These are phyloP conservation scores for Rhinopomastus cyanomelas DNA, from an alignment of 2,113 vertebrate genomes.

Conservation along the genomic window DNA sequence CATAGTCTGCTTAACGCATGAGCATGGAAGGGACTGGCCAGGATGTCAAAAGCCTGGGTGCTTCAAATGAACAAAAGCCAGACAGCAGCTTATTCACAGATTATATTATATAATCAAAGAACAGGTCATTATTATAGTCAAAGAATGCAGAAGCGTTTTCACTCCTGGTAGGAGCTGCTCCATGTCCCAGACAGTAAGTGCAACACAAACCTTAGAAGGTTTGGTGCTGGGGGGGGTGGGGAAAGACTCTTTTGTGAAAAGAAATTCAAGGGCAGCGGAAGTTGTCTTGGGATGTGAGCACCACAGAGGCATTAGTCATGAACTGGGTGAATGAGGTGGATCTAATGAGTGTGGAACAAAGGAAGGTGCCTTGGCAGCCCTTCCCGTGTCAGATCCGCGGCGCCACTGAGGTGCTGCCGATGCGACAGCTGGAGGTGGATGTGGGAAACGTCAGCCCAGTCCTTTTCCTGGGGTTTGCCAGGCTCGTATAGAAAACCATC, in stretches of 20 bases:
- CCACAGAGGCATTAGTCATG: background rate
- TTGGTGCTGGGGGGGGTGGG: rapidly evolving
- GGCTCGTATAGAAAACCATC: background rate
- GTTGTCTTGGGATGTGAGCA: background rate
- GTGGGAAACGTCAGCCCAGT: background rate
- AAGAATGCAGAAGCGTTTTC: constrained; percentile 10
- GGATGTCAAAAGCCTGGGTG: constrained; percentile 41
- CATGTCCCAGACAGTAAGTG: background rate
- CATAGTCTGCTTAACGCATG: constrained; percentile 45
- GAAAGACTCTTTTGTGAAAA: background rate
- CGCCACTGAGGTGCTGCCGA: background rate
- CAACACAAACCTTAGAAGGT: background rate
- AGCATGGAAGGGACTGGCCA: background rate
- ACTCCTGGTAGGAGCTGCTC: background rate
- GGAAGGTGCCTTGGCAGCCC: background rate
- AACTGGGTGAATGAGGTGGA: background rate
- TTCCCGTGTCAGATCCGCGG: background rate
- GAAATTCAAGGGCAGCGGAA: background rate
- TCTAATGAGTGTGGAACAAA: background rate
- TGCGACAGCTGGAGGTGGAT: background rate
- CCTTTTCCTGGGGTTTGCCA: background rate
- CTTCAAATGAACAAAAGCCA: constrained; percentile 47
- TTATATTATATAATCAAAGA: too few relatives aligned
- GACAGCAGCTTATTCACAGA: background rate
- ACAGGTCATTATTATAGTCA: background rate